Conservation (phyloP, 2,113 vertebrate species). For the Alces alces region DNA sequence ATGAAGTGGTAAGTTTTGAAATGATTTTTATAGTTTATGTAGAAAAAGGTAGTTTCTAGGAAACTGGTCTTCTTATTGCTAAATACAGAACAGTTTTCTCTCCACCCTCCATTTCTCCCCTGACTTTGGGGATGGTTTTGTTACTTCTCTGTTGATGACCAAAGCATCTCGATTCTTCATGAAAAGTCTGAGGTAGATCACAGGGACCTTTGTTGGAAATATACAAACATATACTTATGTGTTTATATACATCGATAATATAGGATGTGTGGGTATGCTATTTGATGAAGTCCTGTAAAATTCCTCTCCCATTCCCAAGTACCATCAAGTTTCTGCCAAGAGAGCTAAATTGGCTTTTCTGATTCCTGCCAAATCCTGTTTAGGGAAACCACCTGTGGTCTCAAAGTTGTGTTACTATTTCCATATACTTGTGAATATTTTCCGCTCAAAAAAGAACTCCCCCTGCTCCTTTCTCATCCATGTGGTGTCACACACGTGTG, state of each 20-base stretch:
- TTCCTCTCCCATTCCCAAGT: neutral
- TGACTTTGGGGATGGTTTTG: neutral
- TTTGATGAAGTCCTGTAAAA: neutral
- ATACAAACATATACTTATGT: neutral
- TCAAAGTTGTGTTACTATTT: neutral
- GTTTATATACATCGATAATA: neutral
- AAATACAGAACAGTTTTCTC: neutral
- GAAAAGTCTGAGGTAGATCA: neutral
- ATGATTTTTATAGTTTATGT: neutral
- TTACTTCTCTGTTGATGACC: neutral
- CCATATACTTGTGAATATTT: neutral
- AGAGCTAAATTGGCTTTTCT: neutral
- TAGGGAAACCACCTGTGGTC: neutral
- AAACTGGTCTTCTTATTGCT: neutral
- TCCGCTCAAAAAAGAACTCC: neutral
- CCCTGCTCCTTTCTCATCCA: neutral
- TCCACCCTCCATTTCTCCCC: neutral
- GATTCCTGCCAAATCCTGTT: neutral
- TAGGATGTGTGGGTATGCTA: neutral
- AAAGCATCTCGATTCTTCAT: neutral
- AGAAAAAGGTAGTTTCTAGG: neutral
- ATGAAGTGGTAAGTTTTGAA: neutral
- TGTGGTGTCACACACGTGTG: rapidly evolving
- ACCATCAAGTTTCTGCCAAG: neutral
- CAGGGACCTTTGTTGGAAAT: neutral